Evolutionary conservation across 2,888 invertebrate species (phyloP).

Genomic region (Anarsia innoxiella): DNA sequence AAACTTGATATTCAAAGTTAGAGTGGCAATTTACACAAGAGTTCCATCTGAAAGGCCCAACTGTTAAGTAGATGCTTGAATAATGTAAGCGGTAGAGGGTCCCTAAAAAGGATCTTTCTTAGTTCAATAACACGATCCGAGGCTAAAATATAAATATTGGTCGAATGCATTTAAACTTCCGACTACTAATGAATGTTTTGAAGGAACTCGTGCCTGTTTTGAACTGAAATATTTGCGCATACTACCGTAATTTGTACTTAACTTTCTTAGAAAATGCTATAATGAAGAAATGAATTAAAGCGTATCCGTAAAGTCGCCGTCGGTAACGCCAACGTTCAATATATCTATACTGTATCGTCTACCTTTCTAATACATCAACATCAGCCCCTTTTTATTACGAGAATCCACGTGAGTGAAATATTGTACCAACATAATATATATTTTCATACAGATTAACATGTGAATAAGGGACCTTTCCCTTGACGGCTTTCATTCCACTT

Average conservation of each 20-base stretch:
- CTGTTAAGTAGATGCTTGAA: slow-evolving; percentile 39
- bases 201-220: too few species aligned
- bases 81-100: slow-evolving; percentile 34
- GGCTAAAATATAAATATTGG: slow-evolving; percentile 4
- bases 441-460: slow-evolving; percentile 1
- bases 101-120: slow-evolving; percentile 16
- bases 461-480: not conserved
- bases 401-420: not conserved
- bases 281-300: too few species aligned
- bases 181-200: too few species aligned
- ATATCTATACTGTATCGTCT: too few species aligned
- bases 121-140: slow-evolving; percentile 10
- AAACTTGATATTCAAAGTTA: slow-evolving; percentile 49
- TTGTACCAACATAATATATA: not conserved
- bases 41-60: slow-evolving; percentile 37
- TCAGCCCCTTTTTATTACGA: slow-evolving; percentile 1
- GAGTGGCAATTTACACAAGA: slow-evolving; percentile 48
- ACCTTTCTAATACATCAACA: too few species aligned
- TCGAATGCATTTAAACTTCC: not conserved
- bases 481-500: not conserved
- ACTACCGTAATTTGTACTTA: too few species aligned
- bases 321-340: too few species aligned
- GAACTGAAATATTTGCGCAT: too few species aligned
- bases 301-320: too few species aligned
- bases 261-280: too few species aligned